Percentiles rank a stretch among this genome's conserved stretches.
Evolutionary conservation across 2,797 vertebrate genomes (phyloP).

Genomic region (Schizothorax lantsangensis): DNA sequence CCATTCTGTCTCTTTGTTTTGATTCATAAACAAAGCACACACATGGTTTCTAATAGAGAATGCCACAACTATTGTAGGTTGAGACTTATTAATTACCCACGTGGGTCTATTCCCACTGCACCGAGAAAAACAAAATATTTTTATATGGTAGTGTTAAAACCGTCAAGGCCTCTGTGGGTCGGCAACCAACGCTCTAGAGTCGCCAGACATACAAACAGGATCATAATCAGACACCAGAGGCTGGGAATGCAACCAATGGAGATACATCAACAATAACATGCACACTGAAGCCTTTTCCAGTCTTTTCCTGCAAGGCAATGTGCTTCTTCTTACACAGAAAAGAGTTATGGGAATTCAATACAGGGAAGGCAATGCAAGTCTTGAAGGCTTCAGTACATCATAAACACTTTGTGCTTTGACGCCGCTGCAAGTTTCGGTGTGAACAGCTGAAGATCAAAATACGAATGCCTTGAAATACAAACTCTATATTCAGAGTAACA

Average conservation of each 20-base stretch:
- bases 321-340: neutral
- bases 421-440: neutral
- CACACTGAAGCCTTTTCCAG: slow-evolving; percentile 1
- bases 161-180: neutral
- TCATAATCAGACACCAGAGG: slow-evolving; percentile 42
- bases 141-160: slow-evolving; percentile 37
- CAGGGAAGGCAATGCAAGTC: slow-evolving; percentile 1
- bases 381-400: neutral
- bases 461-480: neutral
- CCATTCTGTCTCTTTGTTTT: slow-evolving; percentile 5
- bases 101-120: neutral
- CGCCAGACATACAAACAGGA: slow-evolving; percentile 5
- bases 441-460: neutral
- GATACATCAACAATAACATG: slow-evolving; percentile 12
- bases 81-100: neutral
- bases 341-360: neutral
- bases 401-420: slow-evolving; percentile 7
- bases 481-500: slow-evolving; percentile 10
- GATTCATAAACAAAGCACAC: slow-evolving; percentile 13
- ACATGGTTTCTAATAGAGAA: neutral
- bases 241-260: slow-evolving; percentile 10
- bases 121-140: slow-evolving; percentile 11
- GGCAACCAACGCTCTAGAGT: slow-evolving; percentile 14
- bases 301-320: slow-evolving; percentile 6
- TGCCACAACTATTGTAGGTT: neutral